Conservation (phyloP, 2,888 invertebrate species). For the Lymantria dispar region DNA sequence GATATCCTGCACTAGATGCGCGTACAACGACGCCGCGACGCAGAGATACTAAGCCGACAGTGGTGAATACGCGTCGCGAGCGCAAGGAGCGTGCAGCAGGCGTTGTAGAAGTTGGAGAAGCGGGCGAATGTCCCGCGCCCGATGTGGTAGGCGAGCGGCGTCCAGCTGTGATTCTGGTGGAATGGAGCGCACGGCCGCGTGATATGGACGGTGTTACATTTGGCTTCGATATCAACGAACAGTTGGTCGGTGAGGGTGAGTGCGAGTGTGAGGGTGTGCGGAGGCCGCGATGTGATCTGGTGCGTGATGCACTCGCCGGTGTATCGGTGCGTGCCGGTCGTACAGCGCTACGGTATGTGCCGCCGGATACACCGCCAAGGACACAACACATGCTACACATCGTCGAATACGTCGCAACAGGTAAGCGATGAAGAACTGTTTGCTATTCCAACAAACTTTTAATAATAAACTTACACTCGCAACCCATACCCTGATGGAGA, state of each 20-base stretch:
- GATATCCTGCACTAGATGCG: constrained; percentile 40
- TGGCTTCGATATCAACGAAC: constrained; percentile 90
- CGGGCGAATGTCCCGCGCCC: constrained; percentile 48
- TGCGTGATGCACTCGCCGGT: constrained; percentile 55
- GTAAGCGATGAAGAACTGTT: no score
- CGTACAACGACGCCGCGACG: constrained; percentile 23
- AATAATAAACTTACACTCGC: no score
- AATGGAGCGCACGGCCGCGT: constrained; percentile 77
- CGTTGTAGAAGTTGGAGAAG: constrained; percentile 20
- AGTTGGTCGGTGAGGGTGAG: constrained; percentile 79
- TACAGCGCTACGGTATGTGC: constrained; percentile 53
- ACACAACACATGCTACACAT: constrained; percentile 52
- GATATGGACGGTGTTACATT: constrained; percentile 88
- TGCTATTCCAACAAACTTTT: no score
- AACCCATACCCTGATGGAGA: no score
- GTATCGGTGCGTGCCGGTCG: constrained; percentile 29
- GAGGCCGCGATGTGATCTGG: constrained; percentile 26
- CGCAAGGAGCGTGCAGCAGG: constrained; percentile 18
- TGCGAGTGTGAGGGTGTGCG: constrained; percentile 49
- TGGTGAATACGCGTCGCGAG: constrained; percentile 18
- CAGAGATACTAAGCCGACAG: constrained; percentile 37
- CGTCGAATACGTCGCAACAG: constrained; percentile 64
- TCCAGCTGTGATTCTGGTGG: constrained; percentile 89
- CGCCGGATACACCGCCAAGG: constrained; percentile 42
- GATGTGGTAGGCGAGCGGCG: constrained; percentile 75